Base-by-base conservation (phyloP, 1,140 invertebrate genomes). In the Drosophila sulfurigaster region DNA sequence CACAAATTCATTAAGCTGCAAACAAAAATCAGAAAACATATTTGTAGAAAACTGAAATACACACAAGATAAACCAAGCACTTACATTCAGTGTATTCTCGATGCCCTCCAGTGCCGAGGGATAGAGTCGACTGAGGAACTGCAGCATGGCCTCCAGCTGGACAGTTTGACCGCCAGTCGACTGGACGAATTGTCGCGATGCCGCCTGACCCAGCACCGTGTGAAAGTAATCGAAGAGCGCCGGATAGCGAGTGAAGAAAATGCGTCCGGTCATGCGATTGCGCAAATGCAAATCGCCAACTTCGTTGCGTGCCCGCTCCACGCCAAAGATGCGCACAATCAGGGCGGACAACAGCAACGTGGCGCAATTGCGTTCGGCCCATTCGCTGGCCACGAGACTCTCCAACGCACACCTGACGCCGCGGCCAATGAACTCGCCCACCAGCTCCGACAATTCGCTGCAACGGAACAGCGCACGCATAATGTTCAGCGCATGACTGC, bases 251-350 rank as follows among this genome's bases (percentile, higher is more conserved):
- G 96, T 94, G 92, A 98, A 98, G 93, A 99, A 99, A 6, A 96
- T 95, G 60, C 95, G 93, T 2, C 95, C 95, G 0, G 96, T 95
- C 94, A 96, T 95, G 78, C 95, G 95, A 93, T 98, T 98, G 72
- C 97, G 95, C 13, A 95, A 94, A 51, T 94, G 95, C 25, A 96
- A 92, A 70, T 96, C 94, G n/a, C 97, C 95, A n/a, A 94, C 93
- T 91, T 96, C 95, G 67, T 95, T 95, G 6, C 87, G 70, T 0
- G 94, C 95, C 64, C 96, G 94, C 79, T 96, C 96, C 0, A 98
- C 98, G 11, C 98, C 98, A 94, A 99, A 99, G 67, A 98, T 96
- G 79, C 98, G 94, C 16, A 95, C 96, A 70, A 98, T 95, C n/a
- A 99, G 93, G 1, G 97, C 94, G 76, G 96, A 96, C 76, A 98